Conservation (phyloP, 53 echinoderm and acorn worm species). For the Antedon mediterranea region DNA sequence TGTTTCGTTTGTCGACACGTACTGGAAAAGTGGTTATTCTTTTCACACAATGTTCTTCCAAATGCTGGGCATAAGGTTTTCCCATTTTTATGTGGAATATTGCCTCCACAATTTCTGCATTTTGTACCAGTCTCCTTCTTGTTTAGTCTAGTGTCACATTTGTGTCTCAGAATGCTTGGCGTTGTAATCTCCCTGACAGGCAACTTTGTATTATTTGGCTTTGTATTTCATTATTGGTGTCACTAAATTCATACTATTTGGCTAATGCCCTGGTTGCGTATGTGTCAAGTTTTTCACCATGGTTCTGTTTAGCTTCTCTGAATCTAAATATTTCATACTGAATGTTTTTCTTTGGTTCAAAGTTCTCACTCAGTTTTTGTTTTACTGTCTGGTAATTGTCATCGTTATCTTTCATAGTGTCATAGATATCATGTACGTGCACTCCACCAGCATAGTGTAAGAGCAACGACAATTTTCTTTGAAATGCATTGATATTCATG, state of each 20-base stretch:
- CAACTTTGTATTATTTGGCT: no score
- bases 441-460: conserved; percentile 13
- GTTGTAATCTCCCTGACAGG: no score
- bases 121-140: no score
- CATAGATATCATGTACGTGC: conserved; percentile 20
- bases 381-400: conserved; percentile 2
- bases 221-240: no score
- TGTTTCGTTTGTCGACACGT: not conserved
- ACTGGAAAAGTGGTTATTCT: not conserved
- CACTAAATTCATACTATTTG: no score
- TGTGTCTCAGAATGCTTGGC: no score
- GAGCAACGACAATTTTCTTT: not conserved
- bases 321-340: conserved; percentile 13
- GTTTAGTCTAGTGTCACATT: no score
- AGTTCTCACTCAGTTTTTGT: conserved; percentile 1
- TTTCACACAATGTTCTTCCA: conserved; percentile 4
- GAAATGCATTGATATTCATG: conserved; percentile 8
- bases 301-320: conserved; percentile 26
- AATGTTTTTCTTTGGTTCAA: conserved; percentile 3
- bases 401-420: conserved; percentile 10
- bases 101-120: no score
- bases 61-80: conserved; percentile 1
- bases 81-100: no score
- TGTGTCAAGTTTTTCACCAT: conserved; percentile 24
- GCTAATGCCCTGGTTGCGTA: conserved; percentile 23